phyloP scores from a whole-genome alignment of 2,113 vertebrate genomes.

The Odocoileus virginianus region DNA sequence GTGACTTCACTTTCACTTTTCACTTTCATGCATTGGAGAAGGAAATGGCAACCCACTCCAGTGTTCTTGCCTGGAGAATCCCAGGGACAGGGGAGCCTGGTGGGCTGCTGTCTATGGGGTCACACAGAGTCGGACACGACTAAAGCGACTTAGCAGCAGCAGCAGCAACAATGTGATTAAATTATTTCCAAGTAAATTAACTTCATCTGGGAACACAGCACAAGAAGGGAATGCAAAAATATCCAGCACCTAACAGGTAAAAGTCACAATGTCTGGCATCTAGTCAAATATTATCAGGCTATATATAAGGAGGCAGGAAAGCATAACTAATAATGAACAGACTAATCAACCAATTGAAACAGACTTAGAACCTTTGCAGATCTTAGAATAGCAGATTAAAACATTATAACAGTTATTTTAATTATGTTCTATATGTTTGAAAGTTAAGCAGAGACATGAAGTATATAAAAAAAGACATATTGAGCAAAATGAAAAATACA shows the following conservation, averaged over 20 bases:
- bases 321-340: not conserved
- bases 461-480: not conserved
- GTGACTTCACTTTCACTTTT: no score
- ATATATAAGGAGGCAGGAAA: not conserved
- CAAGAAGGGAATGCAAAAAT: conserved; percentile 29
- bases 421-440: not conserved
- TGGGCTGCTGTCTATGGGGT: no score
- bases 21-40: no score
- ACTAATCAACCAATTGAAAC: not conserved
- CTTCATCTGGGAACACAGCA: not conserved
- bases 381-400: not conserved
- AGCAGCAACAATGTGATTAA: not conserved
- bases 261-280: not conserved
- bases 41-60: no score
- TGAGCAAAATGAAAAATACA: conserved; percentile 14
- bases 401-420: conserved; percentile 19
- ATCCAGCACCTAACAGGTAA: not conserved
- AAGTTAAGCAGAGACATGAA: not conserved
- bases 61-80: no score
- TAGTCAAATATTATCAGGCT: not conserved
- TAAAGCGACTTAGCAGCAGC: no score
- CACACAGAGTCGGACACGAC: no score
- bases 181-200: not conserved
- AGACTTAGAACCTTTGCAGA: not conserved
- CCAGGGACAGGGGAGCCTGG: no score